A percentile compares a stretch with the other conserved stretches of the same genome.
phyloP scores from a whole-genome alignment of 2,888 invertebrate genomes.

The Ommatoiulus sabulosus region DNA sequence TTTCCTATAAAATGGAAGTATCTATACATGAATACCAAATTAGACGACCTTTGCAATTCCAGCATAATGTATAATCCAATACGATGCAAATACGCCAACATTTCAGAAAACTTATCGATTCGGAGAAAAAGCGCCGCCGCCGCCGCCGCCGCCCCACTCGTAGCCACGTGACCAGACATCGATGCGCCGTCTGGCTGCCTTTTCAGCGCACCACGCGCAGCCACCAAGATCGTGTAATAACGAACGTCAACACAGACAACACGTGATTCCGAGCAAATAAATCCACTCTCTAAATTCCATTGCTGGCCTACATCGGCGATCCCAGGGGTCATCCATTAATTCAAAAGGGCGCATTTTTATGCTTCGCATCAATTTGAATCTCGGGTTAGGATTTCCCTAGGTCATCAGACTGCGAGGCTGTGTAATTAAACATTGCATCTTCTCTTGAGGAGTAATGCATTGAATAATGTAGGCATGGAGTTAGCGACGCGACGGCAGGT shows the following conservation, averaged over 20 bases:
- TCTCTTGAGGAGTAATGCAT: too few relatives aligned
- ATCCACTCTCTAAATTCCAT: background rate
- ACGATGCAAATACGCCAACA: constrained; percentile 50
- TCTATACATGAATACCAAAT: constrained; percentile 37
- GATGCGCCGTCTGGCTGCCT: background rate
- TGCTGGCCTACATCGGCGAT: background rate
- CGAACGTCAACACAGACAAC: background rate
- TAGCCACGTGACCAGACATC: background rate
- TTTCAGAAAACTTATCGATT: constrained; percentile 45
- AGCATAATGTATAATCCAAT: constrained; percentile 42
- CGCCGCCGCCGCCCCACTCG: constrained; percentile 13
- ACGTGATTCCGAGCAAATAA: constrained; percentile 10
- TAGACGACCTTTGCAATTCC: constrained; percentile 49
- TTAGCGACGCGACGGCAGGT: background rate
- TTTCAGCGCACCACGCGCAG: background rate
- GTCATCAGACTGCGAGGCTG: too few relatives aligned
- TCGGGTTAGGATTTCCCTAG: background rate
- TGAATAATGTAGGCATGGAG: background rate
- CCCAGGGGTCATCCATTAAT: constrained; percentile 26
- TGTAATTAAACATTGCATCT: too few relatives aligned
- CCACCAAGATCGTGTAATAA: background rate
- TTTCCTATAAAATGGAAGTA: constrained; percentile 14
- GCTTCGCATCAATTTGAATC: background rate
- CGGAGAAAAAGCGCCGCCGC: constrained; percentile 50
- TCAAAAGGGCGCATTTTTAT: background rate